Percentiles rank a stretch among this genome's conserved stretches.
phyloP scores from a whole-genome alignment of 2,113 vertebrate genomes.

The Bucco capensis region DNA sequence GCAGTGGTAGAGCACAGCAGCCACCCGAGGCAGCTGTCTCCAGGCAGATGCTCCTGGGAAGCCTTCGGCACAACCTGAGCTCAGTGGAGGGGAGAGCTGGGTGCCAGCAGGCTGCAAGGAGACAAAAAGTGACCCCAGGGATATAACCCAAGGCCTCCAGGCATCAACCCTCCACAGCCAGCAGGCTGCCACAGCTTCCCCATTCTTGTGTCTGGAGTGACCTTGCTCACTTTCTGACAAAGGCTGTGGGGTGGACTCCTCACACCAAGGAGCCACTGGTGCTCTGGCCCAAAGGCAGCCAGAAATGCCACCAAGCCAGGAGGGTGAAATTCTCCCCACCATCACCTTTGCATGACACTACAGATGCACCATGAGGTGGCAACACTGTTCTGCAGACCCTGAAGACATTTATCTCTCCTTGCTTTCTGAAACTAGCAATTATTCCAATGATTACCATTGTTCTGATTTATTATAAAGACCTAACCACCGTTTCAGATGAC shows the following conservation, averaged over 20 bases:
- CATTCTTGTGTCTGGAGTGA: accelerated
- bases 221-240: neutral
- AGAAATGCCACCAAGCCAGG: neutral
- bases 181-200: neutral
- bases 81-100: neutral
- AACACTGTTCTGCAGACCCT: neutral
- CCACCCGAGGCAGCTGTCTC: neutral
- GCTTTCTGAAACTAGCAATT: conserved; percentile 30
- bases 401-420: neutral
- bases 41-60: neutral
- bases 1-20: neutral
- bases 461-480: neutral
- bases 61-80: neutral
- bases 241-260: neutral
- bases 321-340: neutral
- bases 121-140: neutral
- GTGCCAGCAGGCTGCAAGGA: neutral
- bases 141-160: neutral
- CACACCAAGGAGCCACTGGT: neutral
- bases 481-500: neutral
- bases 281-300: neutral
- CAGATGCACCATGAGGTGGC: neutral
- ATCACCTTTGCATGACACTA: neutral
- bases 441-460: neutral
- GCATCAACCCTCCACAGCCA: neutral